These are phyloP conservation scores for Trematomus bernacchii DNA, from an alignment of 2,797 vertebrate genomes.

Conservation along the genomic window DNA sequence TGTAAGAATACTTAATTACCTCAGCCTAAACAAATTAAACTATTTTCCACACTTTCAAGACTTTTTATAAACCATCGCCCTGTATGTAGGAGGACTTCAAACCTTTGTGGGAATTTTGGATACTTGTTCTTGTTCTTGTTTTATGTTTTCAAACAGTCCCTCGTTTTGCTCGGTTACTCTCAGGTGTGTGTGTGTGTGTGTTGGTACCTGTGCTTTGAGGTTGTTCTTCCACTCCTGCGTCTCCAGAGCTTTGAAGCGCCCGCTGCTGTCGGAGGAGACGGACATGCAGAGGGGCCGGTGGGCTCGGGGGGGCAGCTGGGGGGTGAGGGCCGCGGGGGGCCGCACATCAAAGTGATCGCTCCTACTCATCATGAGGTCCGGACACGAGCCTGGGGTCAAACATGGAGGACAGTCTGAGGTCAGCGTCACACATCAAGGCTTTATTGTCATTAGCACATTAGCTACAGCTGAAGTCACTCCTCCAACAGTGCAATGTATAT, in stretches of 20 bases:
- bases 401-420: not conserved
- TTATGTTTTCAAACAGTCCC: too few species aligned
- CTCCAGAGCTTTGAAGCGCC: slow-evolving; percentile 81
- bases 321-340: slow-evolving; percentile 76
- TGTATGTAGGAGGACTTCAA: not conserved
- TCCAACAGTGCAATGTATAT: too few species aligned
- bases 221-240: slow-evolving; percentile 85
- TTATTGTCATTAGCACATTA: too few species aligned
- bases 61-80: too few species aligned
- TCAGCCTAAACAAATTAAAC: too few species aligned
- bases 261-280: slow-evolving; percentile 82
- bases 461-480: too few species aligned
- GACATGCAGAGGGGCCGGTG: slow-evolving; percentile 82
- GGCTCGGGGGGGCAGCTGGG: slow-evolving; percentile 75
- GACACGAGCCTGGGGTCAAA: slow-evolving; percentile 82
- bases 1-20: too few species aligned
- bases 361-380: slow-evolving; percentile 84
- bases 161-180: not conserved
- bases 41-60: too few species aligned
- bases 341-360: slow-evolving; percentile 74
- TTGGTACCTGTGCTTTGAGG: slow-evolving; percentile 85
- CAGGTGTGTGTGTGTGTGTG: too few species aligned
- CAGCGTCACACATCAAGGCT: too few species aligned
- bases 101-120: not conserved
- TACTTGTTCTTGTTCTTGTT: not conserved